A percentile compares a stretch with the other conserved stretches of the same genome.
These are phyloP conservation scores for Drosophila pandora DNA, from an alignment of 1,140 invertebrate genomes.

Conservation along the genomic window DNA sequence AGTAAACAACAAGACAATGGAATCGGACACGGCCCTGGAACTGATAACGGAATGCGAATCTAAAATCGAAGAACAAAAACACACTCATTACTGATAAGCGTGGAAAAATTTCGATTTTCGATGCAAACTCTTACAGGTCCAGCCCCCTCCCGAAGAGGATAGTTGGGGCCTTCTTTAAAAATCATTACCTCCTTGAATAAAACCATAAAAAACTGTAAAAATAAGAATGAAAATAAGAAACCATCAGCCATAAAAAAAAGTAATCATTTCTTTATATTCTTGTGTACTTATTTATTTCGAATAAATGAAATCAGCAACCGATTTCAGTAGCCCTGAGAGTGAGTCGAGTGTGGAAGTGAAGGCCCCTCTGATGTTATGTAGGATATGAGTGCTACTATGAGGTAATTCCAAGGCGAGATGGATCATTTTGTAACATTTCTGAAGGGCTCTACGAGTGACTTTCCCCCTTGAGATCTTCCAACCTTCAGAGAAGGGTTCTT, in stretches of 20 bases:
- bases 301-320: conserved; percentile 25
- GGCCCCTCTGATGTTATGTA: conserved; percentile 10
- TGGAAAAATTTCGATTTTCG: neutral
- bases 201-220: conserved; percentile 3
- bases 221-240: conserved; percentile 38
- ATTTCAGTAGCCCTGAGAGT: conserved; percentile 10
- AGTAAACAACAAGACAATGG: conserved; percentile 55
- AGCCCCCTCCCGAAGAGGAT: conserved; percentile 5
- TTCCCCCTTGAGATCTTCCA: neutral
- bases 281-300: conserved; percentile 34
- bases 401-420: conserved; percentile 8
- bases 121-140: conserved; percentile 7
- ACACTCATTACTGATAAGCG: conserved; percentile 28
- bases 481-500: neutral
- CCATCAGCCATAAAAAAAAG: conserved; percentile 35
- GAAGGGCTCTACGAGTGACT: neutral
- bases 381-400: neutral
- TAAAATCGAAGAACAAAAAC: conserved; percentile 21
- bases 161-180: neutral
- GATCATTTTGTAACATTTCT: neutral
- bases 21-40: conserved; percentile 37
- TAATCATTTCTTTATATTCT: conserved; percentile 24
- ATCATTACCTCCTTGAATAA: conserved; percentile 18
- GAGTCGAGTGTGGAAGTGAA: neutral
- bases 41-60: conserved; percentile 52